Base-by-base conservation (phyloP, 2,888 invertebrate species). In the Cephus nigrinus region DNA sequence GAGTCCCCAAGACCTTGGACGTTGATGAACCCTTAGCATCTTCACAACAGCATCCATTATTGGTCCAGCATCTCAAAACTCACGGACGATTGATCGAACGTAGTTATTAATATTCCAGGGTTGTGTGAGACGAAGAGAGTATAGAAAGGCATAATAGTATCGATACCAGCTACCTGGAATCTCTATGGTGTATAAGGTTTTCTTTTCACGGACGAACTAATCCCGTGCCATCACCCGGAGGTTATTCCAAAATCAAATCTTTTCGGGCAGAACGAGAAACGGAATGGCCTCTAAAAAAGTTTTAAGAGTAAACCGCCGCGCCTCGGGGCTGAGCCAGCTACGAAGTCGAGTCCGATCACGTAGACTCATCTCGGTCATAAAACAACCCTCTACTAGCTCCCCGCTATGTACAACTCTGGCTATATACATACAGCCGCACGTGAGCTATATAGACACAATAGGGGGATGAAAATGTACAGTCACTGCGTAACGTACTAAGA, bases 341-440 rank as follows among this genome's bases (percentile, higher is more conserved):
- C 75, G 75, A 73, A 72, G 68, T 32, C 72, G 78, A 89, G 87
- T 87, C 90, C 86, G 89, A 88, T 90, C 90, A 90, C 90, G 90
- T 90, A 88, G 87, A 85, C 88, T 88, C 90, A 90, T 90, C 89
- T 88, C 78, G 83, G 80, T 81, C 84, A 74, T 86, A 85, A 85
- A 85, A 84, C 86, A 86, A 83, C 78, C 79, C 77, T 80, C 76
- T 40, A 12, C 73, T 75, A 72, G 31, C 69, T 34, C 76, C 71
- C 30, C 71, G 32, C 71, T 71, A 71, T 71, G 32, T 71, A 31
- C 71, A 5, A 31, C 71, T 71, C 71, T 71, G 12, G 31, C 71
- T 31, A 12, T 71, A 71, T 71, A 71, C 71, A 71, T 33, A 55
- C 55, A 55, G 9, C 9, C 15, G 55, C 23, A 23, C 55, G 23